Conservation (phyloP, 2,888 invertebrate genomes). For the Sarcophaga carnaria region DNA sequence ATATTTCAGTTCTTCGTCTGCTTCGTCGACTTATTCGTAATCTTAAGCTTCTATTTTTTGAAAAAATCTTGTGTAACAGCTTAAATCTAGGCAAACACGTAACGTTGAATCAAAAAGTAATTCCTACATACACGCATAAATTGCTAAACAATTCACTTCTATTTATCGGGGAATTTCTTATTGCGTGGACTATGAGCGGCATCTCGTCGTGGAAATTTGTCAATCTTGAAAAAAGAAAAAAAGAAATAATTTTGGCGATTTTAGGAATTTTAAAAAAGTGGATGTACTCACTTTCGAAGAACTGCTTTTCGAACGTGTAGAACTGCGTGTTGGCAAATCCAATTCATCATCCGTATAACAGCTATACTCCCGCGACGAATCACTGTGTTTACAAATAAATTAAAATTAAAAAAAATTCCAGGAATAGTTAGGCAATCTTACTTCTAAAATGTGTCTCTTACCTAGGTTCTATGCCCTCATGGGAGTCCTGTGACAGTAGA, state of each 20-base stretch:
- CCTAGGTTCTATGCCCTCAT: constrained; percentile 80
- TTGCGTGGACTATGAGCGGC: constrained; percentile 76
- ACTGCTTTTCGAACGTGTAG: constrained; percentile 70
- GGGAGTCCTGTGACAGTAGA: constrained; percentile 81
- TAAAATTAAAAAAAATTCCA: constrained; percentile 9
- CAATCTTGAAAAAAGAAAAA: constrained; percentile 71
- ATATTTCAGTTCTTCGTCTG: neutral
- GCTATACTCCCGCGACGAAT: constrained; percentile 85
- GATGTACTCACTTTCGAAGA: constrained; percentile 73
- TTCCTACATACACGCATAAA: constrained; percentile 15
- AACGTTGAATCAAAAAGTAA: constrained; percentile 29
- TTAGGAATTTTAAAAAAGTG: neutral
- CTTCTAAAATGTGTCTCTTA: constrained; percentile 62
- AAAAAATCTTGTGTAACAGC: constrained; percentile 11
- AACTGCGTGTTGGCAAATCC: constrained; percentile 73
- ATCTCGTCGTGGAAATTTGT: constrained; percentile 80
- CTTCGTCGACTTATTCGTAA: neutral
- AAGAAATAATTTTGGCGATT: neutral
- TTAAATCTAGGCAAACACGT: constrained; percentile 28
- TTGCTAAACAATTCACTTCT: constrained; percentile 62
- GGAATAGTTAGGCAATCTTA: neutral
- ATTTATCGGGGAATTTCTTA: constrained; percentile 78
- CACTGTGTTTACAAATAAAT: constrained; percentile 75
- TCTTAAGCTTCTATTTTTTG: neutral
- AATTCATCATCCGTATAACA: constrained; percentile 78